Evolutionary conservation across 2,797 vertebrate genomes (phyloP).

Genomic region (Halcyon chelicuti): DNA sequence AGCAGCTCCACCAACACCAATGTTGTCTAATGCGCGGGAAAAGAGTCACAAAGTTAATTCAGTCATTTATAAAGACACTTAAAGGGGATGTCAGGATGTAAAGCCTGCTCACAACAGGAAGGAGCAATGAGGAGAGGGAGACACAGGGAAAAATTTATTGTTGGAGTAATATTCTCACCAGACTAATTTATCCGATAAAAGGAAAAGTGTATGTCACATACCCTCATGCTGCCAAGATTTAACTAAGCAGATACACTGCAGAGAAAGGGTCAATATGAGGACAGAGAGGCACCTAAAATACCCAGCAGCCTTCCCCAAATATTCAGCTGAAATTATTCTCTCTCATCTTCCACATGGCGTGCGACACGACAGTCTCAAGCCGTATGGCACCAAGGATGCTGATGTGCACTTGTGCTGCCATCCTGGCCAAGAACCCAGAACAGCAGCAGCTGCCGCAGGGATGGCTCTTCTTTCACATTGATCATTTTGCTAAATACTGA

Average conservation of each 20-base stretch:
- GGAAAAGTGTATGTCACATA: neutral
- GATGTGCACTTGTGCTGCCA: neutral
- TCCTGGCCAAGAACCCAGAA: slow-evolving; percentile 10
- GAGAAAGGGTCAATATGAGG: slow-evolving; percentile 45
- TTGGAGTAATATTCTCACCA: neutral
- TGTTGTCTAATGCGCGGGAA: neutral
- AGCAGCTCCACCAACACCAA: neutral
- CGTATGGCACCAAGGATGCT: slow-evolving; percentile 21
- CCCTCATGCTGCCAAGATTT: neutral
- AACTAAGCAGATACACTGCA: slow-evolving; percentile 23
- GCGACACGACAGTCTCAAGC: slow-evolving; percentile 7
- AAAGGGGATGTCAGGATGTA: slow-evolving; percentile 17
- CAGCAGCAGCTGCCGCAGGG: slow-evolving; percentile 35
- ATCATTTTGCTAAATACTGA: slow-evolving; percentile 21
- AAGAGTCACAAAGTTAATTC: slow-evolving; percentile 36
- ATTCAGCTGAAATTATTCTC: slow-evolving; percentile 63
- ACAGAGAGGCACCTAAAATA: slow-evolving; percentile 16
- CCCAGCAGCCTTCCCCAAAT: neutral
- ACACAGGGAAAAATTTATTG: neutral
- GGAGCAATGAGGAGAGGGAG: neutral
- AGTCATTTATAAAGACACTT: neutral
- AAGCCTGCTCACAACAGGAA: slow-evolving; percentile 11
- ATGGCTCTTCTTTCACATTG: neutral
- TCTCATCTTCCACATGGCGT: slow-evolving; percentile 52
- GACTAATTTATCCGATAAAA: neutral